Percentiles rank a stretch among this genome's conserved stretches.
Conservation (phyloP, 1,140 invertebrate species). For the Scaptomyza graminum region DNA sequence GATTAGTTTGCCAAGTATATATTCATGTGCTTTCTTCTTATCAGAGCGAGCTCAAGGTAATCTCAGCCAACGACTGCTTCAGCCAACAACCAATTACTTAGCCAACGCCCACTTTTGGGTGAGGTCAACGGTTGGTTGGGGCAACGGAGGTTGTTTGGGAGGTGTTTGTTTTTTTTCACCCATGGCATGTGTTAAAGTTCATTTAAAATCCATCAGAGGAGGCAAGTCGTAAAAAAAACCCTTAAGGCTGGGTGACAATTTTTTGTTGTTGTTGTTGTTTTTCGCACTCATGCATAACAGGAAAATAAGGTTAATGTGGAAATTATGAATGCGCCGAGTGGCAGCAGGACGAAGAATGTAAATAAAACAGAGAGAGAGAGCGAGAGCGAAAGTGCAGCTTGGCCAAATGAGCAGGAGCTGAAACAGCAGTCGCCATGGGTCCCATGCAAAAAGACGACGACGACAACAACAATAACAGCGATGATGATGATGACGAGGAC, state of each 20-base stretch:
- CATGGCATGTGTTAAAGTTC: conserved; percentile 77
- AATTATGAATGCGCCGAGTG: conserved; percentile 59
- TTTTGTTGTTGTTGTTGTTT: conserved; percentile 53
- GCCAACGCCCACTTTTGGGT: conserved; percentile 44
- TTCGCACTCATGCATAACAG: conserved; percentile 72
- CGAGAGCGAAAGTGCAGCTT: background rate
- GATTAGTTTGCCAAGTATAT: conserved; percentile 30
- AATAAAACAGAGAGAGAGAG: conserved; percentile 8
- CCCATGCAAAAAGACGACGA: conserved; percentile 6
- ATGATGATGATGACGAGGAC: conserved; percentile 16
- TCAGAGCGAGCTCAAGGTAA: conserved; percentile 57
- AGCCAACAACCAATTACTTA: conserved; percentile 73
- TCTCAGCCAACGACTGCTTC: conserved; percentile 34
- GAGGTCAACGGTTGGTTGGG: background rate
- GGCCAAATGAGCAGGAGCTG: conserved; percentile 27
- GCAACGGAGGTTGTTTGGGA: background rate
- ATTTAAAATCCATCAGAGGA: conserved; percentile 78
- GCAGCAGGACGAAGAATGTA: conserved; percentile 21
- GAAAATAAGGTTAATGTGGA: conserved; percentile 76
- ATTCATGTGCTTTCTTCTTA: conserved; percentile 11
- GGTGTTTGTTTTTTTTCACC: conserved; percentile 46
- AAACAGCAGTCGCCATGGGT: conserved; percentile 20
- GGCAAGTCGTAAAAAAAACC: conserved; percentile 45
- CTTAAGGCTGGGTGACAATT: conserved; percentile 66
- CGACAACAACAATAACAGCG: conserved; percentile 1